Evolutionary conservation across 2,797 vertebrate species (phyloP).

Genomic region (Premnoplex brunnescens): DNA sequence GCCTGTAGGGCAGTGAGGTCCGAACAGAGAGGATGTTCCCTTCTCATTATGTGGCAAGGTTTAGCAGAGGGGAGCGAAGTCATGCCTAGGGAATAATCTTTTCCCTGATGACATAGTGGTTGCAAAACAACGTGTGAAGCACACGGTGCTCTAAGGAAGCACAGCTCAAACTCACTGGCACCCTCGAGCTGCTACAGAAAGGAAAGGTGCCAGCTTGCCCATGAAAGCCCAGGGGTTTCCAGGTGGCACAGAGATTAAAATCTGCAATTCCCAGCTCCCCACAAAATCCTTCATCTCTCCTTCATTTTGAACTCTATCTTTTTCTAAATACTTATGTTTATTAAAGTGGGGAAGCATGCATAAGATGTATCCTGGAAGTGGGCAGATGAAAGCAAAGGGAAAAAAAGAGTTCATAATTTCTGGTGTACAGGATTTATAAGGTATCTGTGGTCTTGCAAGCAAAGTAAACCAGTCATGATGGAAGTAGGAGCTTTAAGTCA

Average conservation of each 20-base stretch:
- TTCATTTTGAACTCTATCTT: background rate
- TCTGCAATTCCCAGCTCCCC: background rate
- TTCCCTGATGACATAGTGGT: background rate
- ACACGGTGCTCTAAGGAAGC: rapidly evolving
- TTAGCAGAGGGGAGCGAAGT: background rate
- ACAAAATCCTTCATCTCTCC: background rate
- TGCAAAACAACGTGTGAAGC: background rate
- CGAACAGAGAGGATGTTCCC: background rate
- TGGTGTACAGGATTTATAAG: background rate
- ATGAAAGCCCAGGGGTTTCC: background rate
- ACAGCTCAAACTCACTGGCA: background rate
- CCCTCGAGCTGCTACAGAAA: background rate
- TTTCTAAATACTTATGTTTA: background rate
- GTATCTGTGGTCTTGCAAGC: background rate
- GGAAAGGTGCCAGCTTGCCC: background rate
- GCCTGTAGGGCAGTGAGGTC: background rate
- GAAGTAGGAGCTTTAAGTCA: background rate
- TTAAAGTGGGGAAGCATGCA: background rate
- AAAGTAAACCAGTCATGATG: background rate
- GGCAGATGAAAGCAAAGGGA: conserved; percentile 5
- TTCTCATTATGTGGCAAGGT: background rate
- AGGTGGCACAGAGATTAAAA: background rate
- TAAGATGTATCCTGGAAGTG: background rate
- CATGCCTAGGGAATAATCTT: background rate
- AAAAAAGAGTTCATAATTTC: background rate